phyloP scores from a whole-genome alignment of 2,888 invertebrate species.

The Tipula confusa region DNA sequence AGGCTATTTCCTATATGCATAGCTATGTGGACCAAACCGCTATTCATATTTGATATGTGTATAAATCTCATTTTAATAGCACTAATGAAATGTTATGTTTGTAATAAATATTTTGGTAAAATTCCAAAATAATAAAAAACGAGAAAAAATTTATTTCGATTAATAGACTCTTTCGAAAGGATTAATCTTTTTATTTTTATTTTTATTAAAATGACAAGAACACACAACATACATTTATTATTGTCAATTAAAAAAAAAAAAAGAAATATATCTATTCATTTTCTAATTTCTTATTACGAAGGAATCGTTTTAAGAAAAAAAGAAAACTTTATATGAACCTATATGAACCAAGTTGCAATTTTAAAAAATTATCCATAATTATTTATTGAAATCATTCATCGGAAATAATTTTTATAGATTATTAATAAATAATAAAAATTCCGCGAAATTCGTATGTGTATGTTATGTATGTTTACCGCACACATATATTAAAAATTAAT shows the following conservation, averaged over 20 bases:
- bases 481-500: not conserved
- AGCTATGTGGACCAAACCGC: not conserved
- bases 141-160: not conserved
- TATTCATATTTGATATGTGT: not conserved
- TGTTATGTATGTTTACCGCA: not conserved
- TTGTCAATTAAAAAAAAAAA: not conserved
- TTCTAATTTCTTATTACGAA: not conserved
- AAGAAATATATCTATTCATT: no score
- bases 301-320: no score
- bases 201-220: not conserved
- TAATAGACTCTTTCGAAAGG: not conserved
- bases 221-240: not conserved
- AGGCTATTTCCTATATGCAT: not conserved
- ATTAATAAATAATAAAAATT: not conserved
- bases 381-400: not conserved
- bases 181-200: not conserved
- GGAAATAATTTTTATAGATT: not conserved
- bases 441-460: not conserved
- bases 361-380: not conserved
- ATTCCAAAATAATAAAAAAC: not conserved
- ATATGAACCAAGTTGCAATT: not conserved
- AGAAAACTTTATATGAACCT: no score
- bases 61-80: conserved; percentile 9
- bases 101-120: not conserved
- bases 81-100: not conserved